Evolutionary conservation across 2,888 invertebrate genomes (phyloP), one percentile per base, ranked within the genome.

Genomic region (Eupithecia subfuscata): DNA sequence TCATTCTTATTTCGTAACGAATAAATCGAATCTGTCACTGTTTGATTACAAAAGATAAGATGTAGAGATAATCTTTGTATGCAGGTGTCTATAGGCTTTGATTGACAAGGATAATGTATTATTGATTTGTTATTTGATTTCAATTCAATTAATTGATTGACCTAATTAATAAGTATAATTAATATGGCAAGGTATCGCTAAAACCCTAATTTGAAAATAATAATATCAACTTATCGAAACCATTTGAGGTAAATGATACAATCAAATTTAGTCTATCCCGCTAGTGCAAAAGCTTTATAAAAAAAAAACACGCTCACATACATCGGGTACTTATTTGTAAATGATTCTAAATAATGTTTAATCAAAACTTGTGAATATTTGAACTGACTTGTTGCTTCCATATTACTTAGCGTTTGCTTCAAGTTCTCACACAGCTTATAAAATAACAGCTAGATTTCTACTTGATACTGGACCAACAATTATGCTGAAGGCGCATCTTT

Each of bases 361-460:
- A 56, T 63, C 43, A 69, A n/a, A 67, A 56, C 30, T 60, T 40
- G 70, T 70, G 71, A 80, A 82, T 78, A 82, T 85, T 84, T 84
- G 82, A 82, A 84, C 82, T 82, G 84, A 88, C 88, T 88, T 89
- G 89, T 89, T 89, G 89, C 86, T 86, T 84, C 83, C 82, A 82
- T 84, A 85, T 84, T 83, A 81, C 80, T 81, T 79, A 82, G 84
- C 83, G 85, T 87, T 84, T 82, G 82, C 84, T 85, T 72, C 76
- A 77, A 83, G 71, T 69, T 74, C 60, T 64, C 22, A 34, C 30
- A 63, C 45, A 76, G 74, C 63, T 71, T 37, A 64, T 37, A 34
- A 73, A 22, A 18, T 12, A 68, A 22, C 6, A 73, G 71, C 68
- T 71, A 37, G 43, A 43, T 69, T 34, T 11, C 69, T 25, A 18